phyloP scores from a whole-genome alignment of 2,888 invertebrate species.

The Cinara cedri region DNA sequence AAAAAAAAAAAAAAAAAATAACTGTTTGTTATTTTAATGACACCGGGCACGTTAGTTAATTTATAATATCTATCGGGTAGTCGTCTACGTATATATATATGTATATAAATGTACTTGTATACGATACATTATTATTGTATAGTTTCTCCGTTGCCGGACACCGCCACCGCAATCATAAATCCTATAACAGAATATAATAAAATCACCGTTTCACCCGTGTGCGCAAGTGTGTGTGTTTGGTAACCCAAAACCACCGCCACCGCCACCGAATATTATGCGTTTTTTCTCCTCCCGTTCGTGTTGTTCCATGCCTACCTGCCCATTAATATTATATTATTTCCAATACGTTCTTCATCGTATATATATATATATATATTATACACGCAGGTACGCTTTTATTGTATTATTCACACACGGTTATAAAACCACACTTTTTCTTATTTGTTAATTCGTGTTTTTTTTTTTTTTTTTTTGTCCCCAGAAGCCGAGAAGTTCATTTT shows the following conservation, averaged over 20 bases:
- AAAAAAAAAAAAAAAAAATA: conserved; percentile 17
- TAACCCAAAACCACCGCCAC: conserved; percentile 34
- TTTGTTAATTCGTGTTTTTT: too few relatives aligned
- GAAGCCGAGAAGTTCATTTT: too few relatives aligned
- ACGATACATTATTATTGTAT: too few relatives aligned
- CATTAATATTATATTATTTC: not conserved
- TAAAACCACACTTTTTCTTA: too few relatives aligned
- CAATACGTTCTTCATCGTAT: too few relatives aligned
- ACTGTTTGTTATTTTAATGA: conserved; percentile 31
- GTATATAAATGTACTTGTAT: too few relatives aligned
- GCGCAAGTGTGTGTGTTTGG: too few relatives aligned
- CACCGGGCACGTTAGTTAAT: conserved; percentile 29
- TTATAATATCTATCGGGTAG: conserved; percentile 31
- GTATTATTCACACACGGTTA: too few relatives aligned
- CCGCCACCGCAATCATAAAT: conserved; percentile 42
- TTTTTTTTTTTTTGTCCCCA: too few relatives aligned
- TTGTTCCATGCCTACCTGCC: too few relatives aligned
- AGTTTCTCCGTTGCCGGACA: conserved; percentile 28
- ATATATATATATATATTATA: too few relatives aligned
- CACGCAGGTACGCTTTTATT: too few relatives aligned
- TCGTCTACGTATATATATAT: not conserved
- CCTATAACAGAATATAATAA: conserved; percentile 27
- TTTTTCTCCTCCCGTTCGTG: conserved; percentile 1
- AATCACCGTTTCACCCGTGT: conserved; percentile 31
- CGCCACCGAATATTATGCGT: not conserved